Conservation (phyloP, 2,113 vertebrate genomes). For the Sapayoa aenigma region DNA sequence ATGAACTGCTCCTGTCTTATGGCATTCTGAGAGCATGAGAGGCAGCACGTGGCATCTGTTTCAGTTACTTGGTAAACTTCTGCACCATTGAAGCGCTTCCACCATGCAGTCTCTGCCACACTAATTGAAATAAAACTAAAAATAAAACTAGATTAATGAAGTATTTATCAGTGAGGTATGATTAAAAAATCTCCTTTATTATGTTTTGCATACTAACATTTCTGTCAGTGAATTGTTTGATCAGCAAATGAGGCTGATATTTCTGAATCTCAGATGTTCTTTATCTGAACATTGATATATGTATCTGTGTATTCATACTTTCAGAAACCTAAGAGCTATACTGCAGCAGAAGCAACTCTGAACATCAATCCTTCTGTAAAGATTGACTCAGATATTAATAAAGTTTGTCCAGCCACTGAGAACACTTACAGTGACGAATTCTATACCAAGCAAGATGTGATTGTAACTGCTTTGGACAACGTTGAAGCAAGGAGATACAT, state of each 20-base stretch:
- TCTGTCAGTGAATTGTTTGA: neutral
- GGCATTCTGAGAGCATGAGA: neutral
- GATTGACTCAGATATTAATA: slow-evolving; percentile 91
- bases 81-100: neutral
- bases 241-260: fast-evolving
- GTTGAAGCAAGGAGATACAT: slow-evolving; percentile 97
- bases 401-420: slow-evolving; percentile 94
- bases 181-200: neutral
- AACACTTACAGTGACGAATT: slow-evolving; percentile 88
- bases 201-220: neutral
- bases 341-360: slow-evolving; percentile 86
- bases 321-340: slow-evolving; percentile 95
- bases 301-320: neutral
- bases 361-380: slow-evolving; percentile 91
- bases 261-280: neutral
- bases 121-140: neutral
- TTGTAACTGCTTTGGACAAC: slow-evolving; percentile 95
- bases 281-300: neutral
- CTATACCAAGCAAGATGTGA: slow-evolving; percentile 83
- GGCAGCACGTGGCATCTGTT: neutral
- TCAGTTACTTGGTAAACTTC: neutral
- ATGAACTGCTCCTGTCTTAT: neutral
- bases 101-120: neutral
- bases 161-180: neutral
- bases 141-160: neutral